Percentiles rank a stretch among this genome's conserved stretches.
Conservation (phyloP, 2,797 vertebrate genomes). For the Sebastiscus albofasciatus region DNA sequence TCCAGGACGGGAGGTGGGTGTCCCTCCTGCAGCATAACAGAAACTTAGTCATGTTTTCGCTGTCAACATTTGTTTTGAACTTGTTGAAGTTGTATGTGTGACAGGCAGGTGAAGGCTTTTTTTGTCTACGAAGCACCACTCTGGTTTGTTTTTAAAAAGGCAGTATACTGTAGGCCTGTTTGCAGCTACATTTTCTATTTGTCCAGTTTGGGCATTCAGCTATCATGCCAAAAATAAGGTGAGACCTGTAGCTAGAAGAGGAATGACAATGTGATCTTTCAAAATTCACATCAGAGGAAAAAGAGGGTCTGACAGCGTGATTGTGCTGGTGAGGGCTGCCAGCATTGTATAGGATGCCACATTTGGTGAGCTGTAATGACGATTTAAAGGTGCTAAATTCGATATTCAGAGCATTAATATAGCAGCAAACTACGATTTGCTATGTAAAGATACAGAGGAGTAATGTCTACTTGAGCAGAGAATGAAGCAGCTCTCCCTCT, state of each 20-base stretch:
- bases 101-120: not conserved
- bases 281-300: not conserved
- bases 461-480: too few relatives aligned
- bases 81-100: not conserved
- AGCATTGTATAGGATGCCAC: not conserved
- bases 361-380: not conserved
- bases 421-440: too few relatives aligned
- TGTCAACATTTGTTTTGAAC: conserved; percentile 1
- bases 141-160: not conserved
- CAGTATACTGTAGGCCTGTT: not conserved
- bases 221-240: not conserved
- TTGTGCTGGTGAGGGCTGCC: not conserved
- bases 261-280: not conserved
- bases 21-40: not conserved
- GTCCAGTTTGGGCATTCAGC: not conserved
- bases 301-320: not conserved
- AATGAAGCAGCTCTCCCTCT: too few relatives aligned
- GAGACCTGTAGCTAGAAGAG: not conserved
- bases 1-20: not conserved
- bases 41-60: not conserved
- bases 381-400: not conserved
- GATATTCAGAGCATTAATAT: too few relatives aligned
- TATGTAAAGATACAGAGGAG: too few relatives aligned
- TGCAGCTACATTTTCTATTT: not conserved
- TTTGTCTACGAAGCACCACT: not conserved